Conservation (phyloP, 2,797 vertebrate genomes). For the Paratrypauchen microcephalus region DNA sequence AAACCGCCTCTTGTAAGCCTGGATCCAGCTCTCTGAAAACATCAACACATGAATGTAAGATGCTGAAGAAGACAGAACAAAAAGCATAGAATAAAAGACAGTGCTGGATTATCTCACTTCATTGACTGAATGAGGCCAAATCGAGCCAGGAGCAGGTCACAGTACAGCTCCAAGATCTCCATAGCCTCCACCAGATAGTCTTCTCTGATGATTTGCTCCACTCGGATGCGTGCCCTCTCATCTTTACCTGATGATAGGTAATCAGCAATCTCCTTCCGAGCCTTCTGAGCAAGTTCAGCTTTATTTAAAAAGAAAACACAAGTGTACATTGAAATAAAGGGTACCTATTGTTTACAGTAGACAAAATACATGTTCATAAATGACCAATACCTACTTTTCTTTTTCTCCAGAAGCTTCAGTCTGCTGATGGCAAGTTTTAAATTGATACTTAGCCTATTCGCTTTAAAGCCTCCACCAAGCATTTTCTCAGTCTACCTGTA, state of each 20-base stretch:
- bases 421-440: slow-evolving; percentile 95
- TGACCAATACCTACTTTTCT: slow-evolving; percentile 88
- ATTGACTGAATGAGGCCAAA: slow-evolving; percentile 97
- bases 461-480: slow-evolving; percentile 93
- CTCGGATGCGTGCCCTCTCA: slow-evolving; percentile 94
- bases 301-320: slow-evolving; percentile 26
- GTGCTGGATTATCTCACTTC: slow-evolving; percentile 83
- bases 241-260: slow-evolving; percentile 93
- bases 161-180: slow-evolving; percentile 98
- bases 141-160: slow-evolving; percentile 91
- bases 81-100: not conserved
- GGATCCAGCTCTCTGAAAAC: slow-evolving; percentile 89
- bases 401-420: slow-evolving; percentile 96
- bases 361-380: not conserved
- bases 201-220: slow-evolving; percentile 98
- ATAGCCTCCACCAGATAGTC: slow-evolving; percentile 99
- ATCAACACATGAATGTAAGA: not conserved
- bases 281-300: slow-evolving; percentile 97
- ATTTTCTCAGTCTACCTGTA: slow-evolving; percentile 68
- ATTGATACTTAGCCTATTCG: slow-evolving; percentile 93
- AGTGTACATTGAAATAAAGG: not conserved
- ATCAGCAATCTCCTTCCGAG: slow-evolving; percentile 97
- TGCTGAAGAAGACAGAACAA: not conserved
- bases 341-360: not conserved
- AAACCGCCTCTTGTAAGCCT: slow-evolving; percentile 93